These are phyloP conservation scores for Eupithecia subfuscata DNA, from an alignment of 2,888 invertebrate genomes.

Conservation along the genomic window DNA sequence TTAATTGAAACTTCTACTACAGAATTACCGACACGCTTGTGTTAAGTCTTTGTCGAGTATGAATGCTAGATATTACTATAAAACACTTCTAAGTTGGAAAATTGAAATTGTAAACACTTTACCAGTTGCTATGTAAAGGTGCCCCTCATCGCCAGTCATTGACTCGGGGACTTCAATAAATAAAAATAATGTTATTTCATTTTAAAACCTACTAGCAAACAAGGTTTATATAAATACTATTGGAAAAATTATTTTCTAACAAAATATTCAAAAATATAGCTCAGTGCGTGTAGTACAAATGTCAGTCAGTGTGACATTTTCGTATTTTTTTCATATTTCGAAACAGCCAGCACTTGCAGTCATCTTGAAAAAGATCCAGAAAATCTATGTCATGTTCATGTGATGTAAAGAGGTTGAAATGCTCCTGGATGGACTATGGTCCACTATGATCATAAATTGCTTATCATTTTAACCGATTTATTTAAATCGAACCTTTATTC, in stretches of 20 bases:
- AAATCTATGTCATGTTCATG: conserved; percentile 4
- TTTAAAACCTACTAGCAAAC: conserved; percentile 55
- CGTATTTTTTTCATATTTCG: conserved; percentile 49
- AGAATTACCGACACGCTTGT: not conserved
- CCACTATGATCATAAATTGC: not conserved
- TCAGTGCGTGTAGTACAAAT: conserved; percentile 47
- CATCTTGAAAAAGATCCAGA: conserved; percentile 18
- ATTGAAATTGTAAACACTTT: conserved; percentile 49
- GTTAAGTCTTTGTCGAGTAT: not conserved
- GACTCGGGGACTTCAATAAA: conserved; percentile 58
- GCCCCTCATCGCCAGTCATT: conserved; percentile 65
- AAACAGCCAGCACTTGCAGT: conserved; percentile 38
- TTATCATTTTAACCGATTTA: not conserved
- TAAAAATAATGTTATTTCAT: conserved; percentile 56
- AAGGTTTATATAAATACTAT: conserved; percentile 44
- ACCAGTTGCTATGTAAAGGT: conserved; percentile 61
- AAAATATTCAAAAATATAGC: conserved; percentile 49
- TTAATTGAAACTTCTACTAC: conserved; percentile 9
- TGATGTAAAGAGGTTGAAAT: not conserved
- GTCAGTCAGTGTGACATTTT: conserved; percentile 48
- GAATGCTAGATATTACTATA: not conserved
- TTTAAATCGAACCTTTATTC: not conserved
- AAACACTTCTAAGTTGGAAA: conserved; percentile 6
- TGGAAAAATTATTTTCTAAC: conserved; percentile 50
- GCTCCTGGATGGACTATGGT: not conserved